These are phyloP conservation scores for Limulus polyphemus DNA, from an alignment of 2,888 invertebrate genomes.

Conservation along the genomic window DNA sequence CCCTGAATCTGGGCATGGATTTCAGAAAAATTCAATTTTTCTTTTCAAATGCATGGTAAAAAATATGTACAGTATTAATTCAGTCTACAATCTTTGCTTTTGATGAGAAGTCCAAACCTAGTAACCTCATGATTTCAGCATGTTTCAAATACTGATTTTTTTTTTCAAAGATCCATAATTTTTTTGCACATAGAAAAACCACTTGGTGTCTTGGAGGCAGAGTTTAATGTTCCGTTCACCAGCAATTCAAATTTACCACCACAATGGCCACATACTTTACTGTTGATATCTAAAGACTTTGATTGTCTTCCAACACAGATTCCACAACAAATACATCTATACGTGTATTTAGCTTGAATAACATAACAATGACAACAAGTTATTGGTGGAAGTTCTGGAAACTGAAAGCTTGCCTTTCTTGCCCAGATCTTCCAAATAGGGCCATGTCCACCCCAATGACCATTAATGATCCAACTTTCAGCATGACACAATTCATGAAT, in stretches of 20 bases:
- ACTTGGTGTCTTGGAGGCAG: too few relatives aligned
- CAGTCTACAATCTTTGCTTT: too few relatives aligned
- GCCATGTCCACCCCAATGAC: slow-evolving; percentile 80
- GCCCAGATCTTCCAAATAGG: slow-evolving; percentile 60
- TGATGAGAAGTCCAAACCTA: too few relatives aligned
- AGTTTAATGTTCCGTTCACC: too few relatives aligned
- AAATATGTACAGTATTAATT: too few relatives aligned
- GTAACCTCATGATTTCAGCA: too few relatives aligned
- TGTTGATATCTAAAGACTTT: neutral
- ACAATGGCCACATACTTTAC: neutral
- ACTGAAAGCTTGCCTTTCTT: slow-evolving; percentile 49
- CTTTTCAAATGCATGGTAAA: too few relatives aligned
- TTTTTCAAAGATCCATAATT: too few relatives aligned
- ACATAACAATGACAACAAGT: slow-evolving; percentile 68
- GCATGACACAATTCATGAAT: slow-evolving; percentile 94
- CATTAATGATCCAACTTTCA: slow-evolving; percentile 73
- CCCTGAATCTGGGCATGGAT: too few relatives aligned
- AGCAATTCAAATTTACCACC: neutral
- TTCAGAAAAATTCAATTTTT: too few relatives aligned
- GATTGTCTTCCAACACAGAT: slow-evolving; percentile 35
- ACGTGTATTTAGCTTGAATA: slow-evolving; percentile 74
- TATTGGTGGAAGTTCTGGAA: slow-evolving; percentile 68
- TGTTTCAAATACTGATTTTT: too few relatives aligned
- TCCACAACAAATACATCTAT: slow-evolving; percentile 42
- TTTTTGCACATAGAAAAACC: too few relatives aligned